These are phyloP conservation scores for Brachionus rubens DNA, from an alignment of 1,140 invertebrate species.

Conservation along the genomic window DNA sequence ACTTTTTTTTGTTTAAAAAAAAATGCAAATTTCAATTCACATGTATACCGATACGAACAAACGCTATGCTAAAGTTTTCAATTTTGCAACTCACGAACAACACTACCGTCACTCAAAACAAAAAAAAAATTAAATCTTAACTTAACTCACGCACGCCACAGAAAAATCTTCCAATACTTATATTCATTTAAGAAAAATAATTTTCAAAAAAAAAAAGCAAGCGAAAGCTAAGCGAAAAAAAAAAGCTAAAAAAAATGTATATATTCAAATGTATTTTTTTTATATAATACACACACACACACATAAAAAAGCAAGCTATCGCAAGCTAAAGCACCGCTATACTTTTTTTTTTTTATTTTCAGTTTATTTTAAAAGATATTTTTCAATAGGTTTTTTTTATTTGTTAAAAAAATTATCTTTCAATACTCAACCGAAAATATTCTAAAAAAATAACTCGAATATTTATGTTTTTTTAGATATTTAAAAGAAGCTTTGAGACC, in stretches of 20 bases:
- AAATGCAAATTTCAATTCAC: too few relatives aligned
- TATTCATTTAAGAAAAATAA: background rate
- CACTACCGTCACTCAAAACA: conserved; percentile 17
- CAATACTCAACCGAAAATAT: too few relatives aligned
- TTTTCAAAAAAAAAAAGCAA: conserved; percentile 1
- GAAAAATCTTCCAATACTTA: conserved; percentile 32
- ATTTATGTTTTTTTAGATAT: background rate
- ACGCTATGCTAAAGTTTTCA: background rate
- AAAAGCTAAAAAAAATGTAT: conserved; percentile 3
- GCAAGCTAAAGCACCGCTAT: conserved; percentile 33
- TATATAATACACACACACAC: conserved; percentile 25
- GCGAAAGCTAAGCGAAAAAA: conserved; percentile 5
- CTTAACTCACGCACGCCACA: conserved; percentile 35
- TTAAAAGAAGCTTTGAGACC: conserved; percentile 10
- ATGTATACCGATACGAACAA: background rate
- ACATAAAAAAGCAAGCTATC: conserved; percentile 28
- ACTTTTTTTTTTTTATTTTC: conserved; percentile 20
- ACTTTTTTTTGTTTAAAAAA: too few relatives aligned
- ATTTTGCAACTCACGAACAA: conserved; percentile 11
- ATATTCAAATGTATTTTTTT: conserved; percentile 20
- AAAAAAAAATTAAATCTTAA: too few relatives aligned
- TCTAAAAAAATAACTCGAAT: background rate
- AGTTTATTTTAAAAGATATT: conserved; percentile 30
- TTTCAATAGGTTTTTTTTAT: background rate
- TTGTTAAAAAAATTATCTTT: too few relatives aligned